Percentiles rank a stretch among this genome's conserved stretches.
These are phyloP conservation scores for Euglossa dilemma DNA, from an alignment of 1,140 invertebrate species.

Conservation along the genomic window DNA sequence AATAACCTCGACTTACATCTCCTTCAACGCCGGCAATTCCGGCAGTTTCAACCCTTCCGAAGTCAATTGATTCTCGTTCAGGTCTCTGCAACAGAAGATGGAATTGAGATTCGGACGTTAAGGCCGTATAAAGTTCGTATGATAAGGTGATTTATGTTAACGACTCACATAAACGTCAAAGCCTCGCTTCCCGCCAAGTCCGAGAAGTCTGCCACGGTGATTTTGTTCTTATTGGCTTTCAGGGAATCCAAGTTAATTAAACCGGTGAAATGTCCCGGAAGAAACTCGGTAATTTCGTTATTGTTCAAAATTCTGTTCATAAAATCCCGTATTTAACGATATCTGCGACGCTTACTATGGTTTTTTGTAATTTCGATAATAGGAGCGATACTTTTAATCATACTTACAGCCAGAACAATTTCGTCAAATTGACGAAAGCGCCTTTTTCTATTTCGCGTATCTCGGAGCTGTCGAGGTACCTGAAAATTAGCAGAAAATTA, in stretches of 20 bases:
- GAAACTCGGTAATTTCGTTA: slow-evolving; percentile 80
- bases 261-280: slow-evolving; percentile 76
- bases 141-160: not conserved
- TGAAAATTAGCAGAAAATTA: slow-evolving; percentile 61
- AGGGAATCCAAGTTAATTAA: slow-evolving; percentile 80
- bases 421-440: slow-evolving; percentile 67
- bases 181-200: slow-evolving; percentile 78
- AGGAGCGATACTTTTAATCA: not conserved
- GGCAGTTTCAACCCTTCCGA: slow-evolving; percentile 79
- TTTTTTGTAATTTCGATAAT: too few species aligned
- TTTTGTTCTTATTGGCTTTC: slow-evolving; percentile 78
- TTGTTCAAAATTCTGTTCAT: slow-evolving; percentile 78
- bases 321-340: slow-evolving; percentile 26
- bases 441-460: slow-evolving; percentile 68
- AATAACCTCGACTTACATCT: slow-evolving; percentile 82
- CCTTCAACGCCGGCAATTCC: slow-evolving; percentile 78
- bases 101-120: not conserved
- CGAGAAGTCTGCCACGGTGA: slow-evolving; percentile 76
- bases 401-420: slow-evolving; percentile 74
- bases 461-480: slow-evolving; percentile 67
- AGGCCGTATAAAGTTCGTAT: not conserved
- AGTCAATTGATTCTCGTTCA: slow-evolving; percentile 78
- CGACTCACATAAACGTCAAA: slow-evolving; percentile 80
- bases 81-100: slow-evolving; percentile 62
- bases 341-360: too few species aligned